Conservation (phyloP, 2,113 vertebrate genomes). For the Nannobrachium achirus region DNA sequence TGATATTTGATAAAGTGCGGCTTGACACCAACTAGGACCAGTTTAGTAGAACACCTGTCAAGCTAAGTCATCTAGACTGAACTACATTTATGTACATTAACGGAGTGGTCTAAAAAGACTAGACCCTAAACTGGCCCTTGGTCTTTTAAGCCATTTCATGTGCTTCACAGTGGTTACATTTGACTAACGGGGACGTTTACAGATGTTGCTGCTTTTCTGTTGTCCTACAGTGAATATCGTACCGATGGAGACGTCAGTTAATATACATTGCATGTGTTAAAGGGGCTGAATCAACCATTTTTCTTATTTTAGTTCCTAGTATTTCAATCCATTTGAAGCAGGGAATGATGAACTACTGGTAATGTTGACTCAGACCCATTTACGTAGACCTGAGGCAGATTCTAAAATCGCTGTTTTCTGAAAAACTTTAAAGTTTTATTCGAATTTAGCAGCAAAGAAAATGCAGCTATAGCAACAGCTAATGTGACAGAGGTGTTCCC, state of each 20-base stretch:
- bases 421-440: too few species aligned
- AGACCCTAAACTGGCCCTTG: neutral
- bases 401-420: too few species aligned
- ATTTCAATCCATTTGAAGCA: conserved; percentile 11
- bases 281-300: neutral
- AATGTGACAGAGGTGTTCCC: too few species aligned
- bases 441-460: too few species aligned
- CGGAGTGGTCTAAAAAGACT: neutral
- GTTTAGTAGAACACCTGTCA: neutral
- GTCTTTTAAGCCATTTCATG: neutral
- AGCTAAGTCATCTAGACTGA: neutral
- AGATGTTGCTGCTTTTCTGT: neutral
- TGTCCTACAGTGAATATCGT: neutral
- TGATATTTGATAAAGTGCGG: neutral
- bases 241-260: neutral
- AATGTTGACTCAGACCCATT: too few species aligned
- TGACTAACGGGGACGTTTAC: neutral
- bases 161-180: conserved; percentile 10
- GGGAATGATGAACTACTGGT: conserved; percentile 1
- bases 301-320: neutral
- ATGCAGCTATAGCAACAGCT: too few species aligned
- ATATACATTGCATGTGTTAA: neutral
- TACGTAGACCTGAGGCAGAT: too few species aligned
- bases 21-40: neutral
- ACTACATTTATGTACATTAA: neutral